Evolutionary conservation across 1,140 invertebrate species (phyloP).

Genomic region (Ips nitidus): DNA sequence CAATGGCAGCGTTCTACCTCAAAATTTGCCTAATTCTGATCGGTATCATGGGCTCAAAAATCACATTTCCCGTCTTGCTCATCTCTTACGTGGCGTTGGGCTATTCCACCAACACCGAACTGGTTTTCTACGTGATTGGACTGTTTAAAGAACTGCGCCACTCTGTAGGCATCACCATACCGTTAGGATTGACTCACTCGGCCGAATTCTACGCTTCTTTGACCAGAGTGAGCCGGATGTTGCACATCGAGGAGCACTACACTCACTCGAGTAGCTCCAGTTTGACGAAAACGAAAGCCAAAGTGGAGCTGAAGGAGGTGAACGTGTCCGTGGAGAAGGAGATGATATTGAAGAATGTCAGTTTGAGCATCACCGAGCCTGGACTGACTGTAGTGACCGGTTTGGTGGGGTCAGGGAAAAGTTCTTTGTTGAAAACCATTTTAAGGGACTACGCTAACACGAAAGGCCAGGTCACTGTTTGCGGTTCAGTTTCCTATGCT

Average conservation of each 20-base stretch:
- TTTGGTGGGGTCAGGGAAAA: slow-evolving; percentile 81
- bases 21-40: slow-evolving; percentile 36
- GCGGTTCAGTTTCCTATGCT: slow-evolving; percentile 68
- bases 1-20: slow-evolving; percentile 40
- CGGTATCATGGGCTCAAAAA: slow-evolving; percentile 67
- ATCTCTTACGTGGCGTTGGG: slow-evolving; percentile 74
- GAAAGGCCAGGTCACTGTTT: slow-evolving; percentile 59
- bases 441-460: slow-evolving; percentile 68
- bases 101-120: slow-evolving; percentile 70
- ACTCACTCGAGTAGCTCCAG: slow-evolving; percentile 3
- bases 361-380: slow-evolving; percentile 56
- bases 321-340: slow-evolving; percentile 37
- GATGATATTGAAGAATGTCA: slow-evolving; percentile 63
- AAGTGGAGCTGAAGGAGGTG: slow-evolving; percentile 74
- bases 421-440: slow-evolving; percentile 69
- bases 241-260: slow-evolving; percentile 54
- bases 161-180: slow-evolving; percentile 73
- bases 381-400: slow-evolving; percentile 74
- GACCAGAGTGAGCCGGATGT: slow-evolving; percentile 49
- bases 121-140: slow-evolving; percentile 73
- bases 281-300: slow-evolving; percentile 54
- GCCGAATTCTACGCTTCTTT: slow-evolving; percentile 29
- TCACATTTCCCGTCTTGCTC: slow-evolving; percentile 55
- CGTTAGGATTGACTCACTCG: slow-evolving; percentile 55
- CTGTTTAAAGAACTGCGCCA: slow-evolving; percentile 73